phyloP scores from a whole-genome alignment of 2,888 invertebrate genomes.

The Mayetiola destructor region DNA sequence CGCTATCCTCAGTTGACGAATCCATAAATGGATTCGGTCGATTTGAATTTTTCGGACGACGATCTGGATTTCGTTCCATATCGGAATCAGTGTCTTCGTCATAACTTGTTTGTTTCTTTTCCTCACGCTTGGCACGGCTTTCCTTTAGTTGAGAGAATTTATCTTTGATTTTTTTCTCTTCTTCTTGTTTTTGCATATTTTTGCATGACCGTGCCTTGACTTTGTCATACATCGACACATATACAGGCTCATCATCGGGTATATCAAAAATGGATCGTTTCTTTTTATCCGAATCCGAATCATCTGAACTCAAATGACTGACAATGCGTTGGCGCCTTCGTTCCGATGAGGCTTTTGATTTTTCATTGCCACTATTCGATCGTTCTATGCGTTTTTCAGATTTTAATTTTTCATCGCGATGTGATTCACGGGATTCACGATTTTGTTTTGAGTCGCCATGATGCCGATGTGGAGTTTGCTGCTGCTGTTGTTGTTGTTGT shows the following conservation, averaged over 20 bases:
- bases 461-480: not conserved
- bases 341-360: slow-evolving; percentile 19
- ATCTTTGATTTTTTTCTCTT: slow-evolving; percentile 79
- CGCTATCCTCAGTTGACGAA: slow-evolving; percentile 14
- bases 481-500: not conserved
- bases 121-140: slow-evolving; percentile 71
- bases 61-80: slow-evolving; percentile 27
- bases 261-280: slow-evolving; percentile 87
- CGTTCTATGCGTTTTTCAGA: slow-evolving; percentile 13
- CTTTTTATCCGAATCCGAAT: slow-evolving; percentile 66
- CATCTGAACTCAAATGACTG: slow-evolving; percentile 44
- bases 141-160: slow-evolving; percentile 80
- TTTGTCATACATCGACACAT: slow-evolving; percentile 96
- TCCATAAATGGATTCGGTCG: slow-evolving; percentile 12
- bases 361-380: slow-evolving; percentile 13
- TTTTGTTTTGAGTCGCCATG: not conserved
- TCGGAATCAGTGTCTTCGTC: slow-evolving; percentile 73
- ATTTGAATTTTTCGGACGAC: not conserved
- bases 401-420: slow-evolving; percentile 13
- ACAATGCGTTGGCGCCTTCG: slow-evolving; percentile 17
- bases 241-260: slow-evolving; percentile 67
- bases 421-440: not conserved
- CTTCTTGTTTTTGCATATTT: slow-evolving; percentile 83
- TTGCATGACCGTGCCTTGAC: slow-evolving; percentile 87
- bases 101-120: slow-evolving; percentile 81